A percentile compares a stretch with the other conserved stretches of the same genome.
These are phyloP conservation scores for Drosophila pseudoananassae DNA, from an alignment of 1,140 invertebrate genomes.

Conservation along the genomic window DNA sequence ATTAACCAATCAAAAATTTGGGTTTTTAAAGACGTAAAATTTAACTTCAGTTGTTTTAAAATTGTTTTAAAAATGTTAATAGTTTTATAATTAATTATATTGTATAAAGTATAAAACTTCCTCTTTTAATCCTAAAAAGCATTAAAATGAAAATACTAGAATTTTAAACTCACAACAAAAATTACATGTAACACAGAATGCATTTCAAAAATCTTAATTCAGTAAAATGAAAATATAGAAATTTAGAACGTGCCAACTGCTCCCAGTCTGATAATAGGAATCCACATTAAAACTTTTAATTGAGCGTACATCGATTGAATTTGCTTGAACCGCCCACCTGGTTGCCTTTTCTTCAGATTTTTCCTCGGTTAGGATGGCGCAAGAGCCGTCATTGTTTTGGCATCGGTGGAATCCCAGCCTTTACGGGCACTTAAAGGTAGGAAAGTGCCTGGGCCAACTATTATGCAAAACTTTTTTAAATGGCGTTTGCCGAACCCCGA, in stretches of 20 bases:
- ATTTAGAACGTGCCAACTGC: not conserved
- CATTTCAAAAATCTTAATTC: not conserved
- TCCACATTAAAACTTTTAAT: constrained; percentile 47
- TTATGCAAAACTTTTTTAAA: constrained; percentile 69
- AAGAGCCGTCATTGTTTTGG: constrained; percentile 11
- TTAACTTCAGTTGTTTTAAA: no score
- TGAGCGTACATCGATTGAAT: constrained; percentile 34
- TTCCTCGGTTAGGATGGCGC: not conserved
- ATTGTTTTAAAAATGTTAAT: no score
- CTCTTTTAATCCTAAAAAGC: no score
- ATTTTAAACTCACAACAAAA: no score
- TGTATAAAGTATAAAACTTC: no score
- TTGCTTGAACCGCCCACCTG: constrained; percentile 1
- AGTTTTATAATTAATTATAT: no score
- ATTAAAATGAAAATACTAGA: no score
- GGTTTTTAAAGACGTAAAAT: no score
- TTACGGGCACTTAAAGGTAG: constrained; percentile 47
- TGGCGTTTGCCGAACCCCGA: constrained; percentile 46
- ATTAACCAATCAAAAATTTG: no score
- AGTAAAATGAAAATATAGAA: not conserved
- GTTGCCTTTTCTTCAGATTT: constrained; percentile 3
- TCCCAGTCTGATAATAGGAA: not conserved
- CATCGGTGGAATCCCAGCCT: constrained; percentile 28
- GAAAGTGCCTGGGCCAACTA: constrained; percentile 53
- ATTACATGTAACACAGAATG: no score